A percentile compares a stretch with the other conserved stretches of the same genome.
Evolutionary conservation across 2,888 invertebrate genomes (phyloP).

Genomic region (Eumerus sabulonum): DNA sequence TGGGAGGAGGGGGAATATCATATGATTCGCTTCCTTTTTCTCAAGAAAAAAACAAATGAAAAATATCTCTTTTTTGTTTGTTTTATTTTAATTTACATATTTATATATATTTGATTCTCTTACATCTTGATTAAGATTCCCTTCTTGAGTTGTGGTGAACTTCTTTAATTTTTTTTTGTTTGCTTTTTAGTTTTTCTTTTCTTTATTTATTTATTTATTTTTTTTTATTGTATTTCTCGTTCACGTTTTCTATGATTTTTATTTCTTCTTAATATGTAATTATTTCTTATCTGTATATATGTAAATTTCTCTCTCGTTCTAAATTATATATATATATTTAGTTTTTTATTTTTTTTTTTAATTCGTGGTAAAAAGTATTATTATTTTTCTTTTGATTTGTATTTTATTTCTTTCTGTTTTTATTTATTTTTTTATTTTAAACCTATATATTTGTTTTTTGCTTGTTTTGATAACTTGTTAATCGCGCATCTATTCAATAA

Average conservation of each 20-base stretch:
- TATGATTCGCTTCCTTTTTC: conserved; percentile 28
- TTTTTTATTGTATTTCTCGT: conserved; percentile 14
- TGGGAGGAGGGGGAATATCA: conserved; percentile 1
- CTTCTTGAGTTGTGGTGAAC: conserved; percentile 26
- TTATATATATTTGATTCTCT: conserved; percentile 61
- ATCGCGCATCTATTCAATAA: conserved; percentile 58
- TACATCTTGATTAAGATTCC: conserved; percentile 32
- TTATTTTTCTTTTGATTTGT: conserved; percentile 13
- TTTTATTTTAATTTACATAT: conserved; percentile 53
- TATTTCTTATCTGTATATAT: conserved; percentile 52
- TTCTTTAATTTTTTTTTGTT: conserved; percentile 12
- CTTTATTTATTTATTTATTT: conserved; percentile 11
- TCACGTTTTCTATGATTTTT: conserved; percentile 29
- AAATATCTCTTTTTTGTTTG: conserved; percentile 12
- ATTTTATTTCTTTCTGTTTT: conserved; percentile 33
- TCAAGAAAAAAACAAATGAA: conserved; percentile 36
- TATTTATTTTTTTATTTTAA: conserved; percentile 30
- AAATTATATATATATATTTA: too few species aligned
- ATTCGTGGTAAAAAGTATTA: conserved; percentile 65
- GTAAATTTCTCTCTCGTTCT: conserved; percentile 55
- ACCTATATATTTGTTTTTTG: conserved; percentile 34
- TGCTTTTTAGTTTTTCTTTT: conserved; percentile 21
- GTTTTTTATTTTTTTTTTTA: conserved; percentile 41
- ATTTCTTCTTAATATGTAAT: conserved; percentile 54
- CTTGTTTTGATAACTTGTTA: conserved; percentile 47